phyloP scores from a whole-genome alignment of 2,113 vertebrate genomes.

The Sitta europaea region DNA sequence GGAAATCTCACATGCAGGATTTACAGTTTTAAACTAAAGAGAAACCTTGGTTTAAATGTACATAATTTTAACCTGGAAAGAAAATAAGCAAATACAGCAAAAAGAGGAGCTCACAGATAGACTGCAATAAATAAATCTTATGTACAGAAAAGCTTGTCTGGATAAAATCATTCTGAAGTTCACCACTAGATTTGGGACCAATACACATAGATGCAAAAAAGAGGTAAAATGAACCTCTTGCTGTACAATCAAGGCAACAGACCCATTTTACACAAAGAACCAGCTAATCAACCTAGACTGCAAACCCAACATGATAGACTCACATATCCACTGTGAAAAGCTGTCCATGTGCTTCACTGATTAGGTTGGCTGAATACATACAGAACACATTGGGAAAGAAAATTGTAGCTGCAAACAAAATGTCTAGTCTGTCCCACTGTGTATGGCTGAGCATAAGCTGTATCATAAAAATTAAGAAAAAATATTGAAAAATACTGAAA shows the following conservation, averaged over 20 bases:
- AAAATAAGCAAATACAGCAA: background rate
- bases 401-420: background rate
- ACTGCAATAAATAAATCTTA: background rate
- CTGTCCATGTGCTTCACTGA: background rate
- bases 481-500: background rate
- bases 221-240: background rate
- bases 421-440: background rate
- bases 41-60: background rate
- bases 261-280: background rate
- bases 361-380: background rate
- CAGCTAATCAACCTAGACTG: background rate
- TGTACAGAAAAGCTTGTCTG: background rate
- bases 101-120: background rate
- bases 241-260: background rate
- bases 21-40: slow-evolving; percentile 28
- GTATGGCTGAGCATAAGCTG: background rate
- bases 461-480: background rate
- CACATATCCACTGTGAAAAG: background rate
- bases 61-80: slow-evolving; percentile 9
- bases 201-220: background rate
- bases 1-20: slow-evolving; percentile 7
- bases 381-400: background rate
- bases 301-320: background rate
- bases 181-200: background rate
- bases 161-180: background rate